Conservation (phyloP, 2,888 invertebrate species). For the Ophion slaviceki region DNA sequence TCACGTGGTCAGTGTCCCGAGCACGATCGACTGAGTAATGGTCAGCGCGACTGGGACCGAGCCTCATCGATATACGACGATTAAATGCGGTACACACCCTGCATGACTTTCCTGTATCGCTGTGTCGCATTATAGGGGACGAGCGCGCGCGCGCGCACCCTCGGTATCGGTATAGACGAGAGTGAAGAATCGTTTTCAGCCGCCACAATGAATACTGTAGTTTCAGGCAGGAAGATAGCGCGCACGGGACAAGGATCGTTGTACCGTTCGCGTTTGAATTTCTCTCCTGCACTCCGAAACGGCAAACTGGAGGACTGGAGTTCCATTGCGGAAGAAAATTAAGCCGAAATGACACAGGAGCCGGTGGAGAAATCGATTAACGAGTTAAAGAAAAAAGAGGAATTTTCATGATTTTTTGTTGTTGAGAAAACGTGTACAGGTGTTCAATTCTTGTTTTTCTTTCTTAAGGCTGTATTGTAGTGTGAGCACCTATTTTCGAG, state of each 20-base stretch:
- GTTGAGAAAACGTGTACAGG: too few relatives aligned
- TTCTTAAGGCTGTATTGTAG: too few relatives aligned
- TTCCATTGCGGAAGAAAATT: not conserved
- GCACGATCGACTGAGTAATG: slow-evolving; percentile 44
- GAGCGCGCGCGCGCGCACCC: not conserved
- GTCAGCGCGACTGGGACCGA: slow-evolving; percentile 21
- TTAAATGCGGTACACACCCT: slow-evolving; percentile 43
- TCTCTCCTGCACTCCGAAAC: not conserved
- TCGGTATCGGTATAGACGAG: slow-evolving; percentile 12
- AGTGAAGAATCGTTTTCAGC: slow-evolving; percentile 35
- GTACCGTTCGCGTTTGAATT: not conserved
- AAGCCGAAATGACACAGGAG: not conserved
- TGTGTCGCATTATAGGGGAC: not conserved
- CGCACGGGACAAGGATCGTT: not conserved
- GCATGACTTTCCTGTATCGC: slow-evolving; percentile 28
- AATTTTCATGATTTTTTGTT: too few relatives aligned
- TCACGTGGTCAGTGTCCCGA: slow-evolving; percentile 56
- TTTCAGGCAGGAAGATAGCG: not conserved
- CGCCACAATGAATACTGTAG: slow-evolving; percentile 10
- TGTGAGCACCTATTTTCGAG: too few relatives aligned
- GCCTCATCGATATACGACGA: slow-evolving; percentile 52
- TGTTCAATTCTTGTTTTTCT: too few relatives aligned
- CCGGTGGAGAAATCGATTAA: not conserved
- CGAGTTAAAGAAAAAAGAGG: too few relatives aligned
- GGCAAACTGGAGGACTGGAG: not conserved